Base-by-base conservation (phyloP, 2,797 vertebrate genomes). In the Euphonia xanthogaster region DNA sequence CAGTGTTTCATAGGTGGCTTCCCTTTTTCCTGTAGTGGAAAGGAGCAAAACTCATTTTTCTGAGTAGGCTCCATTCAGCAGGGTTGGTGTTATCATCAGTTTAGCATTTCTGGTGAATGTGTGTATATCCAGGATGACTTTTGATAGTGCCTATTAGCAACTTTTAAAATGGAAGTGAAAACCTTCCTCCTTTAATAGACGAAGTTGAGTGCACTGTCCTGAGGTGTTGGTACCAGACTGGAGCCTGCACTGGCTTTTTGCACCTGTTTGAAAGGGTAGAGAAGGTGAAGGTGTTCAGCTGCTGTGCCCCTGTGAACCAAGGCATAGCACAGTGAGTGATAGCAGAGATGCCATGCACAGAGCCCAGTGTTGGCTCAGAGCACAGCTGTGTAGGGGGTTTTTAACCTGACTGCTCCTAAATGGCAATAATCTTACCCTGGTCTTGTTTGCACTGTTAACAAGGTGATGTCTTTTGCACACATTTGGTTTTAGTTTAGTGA, bases 391-490 rank as follows among this genome's bases (percentile, higher is more conserved):
- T 19, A 20, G 1, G 9, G 0, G 4, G 19, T 23, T 60, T 80
- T 48, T 15, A 51, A 53, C 83, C 82, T 58, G 47, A 45, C 88
- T 86, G 9, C 42, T 78, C 61, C 82, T 83, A 72, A 77, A 68
- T 81, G 76, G 57, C 70, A 78, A 47, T 73, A 62, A 86, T 90
- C 90, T 83, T 74, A 27, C 37, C 17, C 0, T 66, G 67, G 63
- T 82, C 67, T 6, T 93, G 81, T 62, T 88, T 76, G 39, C 48
- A 39, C 40, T 88, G 51, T 55, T 88, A 75, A 88, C 74, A 91
- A 76, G 80, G 81, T 86, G 82, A 58, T 80, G 58, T 62, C 67
- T 83, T 91, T 37, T 90, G 80, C 74, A 76, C 62, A 72, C 37
- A 12, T 86, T 88, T 88, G 39, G 42, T 60, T 94, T 77, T 45